Evolutionary conservation across 2,888 invertebrate species (phyloP), one percentile per base, ranked within the genome.

Genomic region (Nysson spinosus): DNA sequence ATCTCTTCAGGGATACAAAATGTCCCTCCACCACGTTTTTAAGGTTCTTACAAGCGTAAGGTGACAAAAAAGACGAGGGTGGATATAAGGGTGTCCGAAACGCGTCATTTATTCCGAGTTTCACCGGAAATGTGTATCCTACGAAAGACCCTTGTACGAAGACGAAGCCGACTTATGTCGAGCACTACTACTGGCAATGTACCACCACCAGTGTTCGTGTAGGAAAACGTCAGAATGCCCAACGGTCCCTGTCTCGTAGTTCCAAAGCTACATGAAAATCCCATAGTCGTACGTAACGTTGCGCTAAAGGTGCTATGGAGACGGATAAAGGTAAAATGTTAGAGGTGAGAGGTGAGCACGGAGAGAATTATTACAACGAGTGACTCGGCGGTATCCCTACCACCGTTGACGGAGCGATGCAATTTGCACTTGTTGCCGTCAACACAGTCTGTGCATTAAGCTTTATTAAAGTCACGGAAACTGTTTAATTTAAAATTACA

Each of bases 371-470:
- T 70, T 56, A 58, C 58, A 26, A 55, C 28, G 37, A 9, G 20
- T 17, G 16, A 28, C 30, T 40, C 42, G 34, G 22, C 40, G 44
- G 30, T 44, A 54, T 40, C 42, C 43, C 49, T 32, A 51, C 19
- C 51, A 26, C 42, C 22, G 32, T 11, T 30, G 22, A 28, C 56
- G 43, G 37, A 46, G 26, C 58, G 39, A 30, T 11, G 62, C 62
- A 78, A 79, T 77, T 78, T 72, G 70, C 71, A 71, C 69, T 77
- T 69, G 73, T 75, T 74, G 63, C 64, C 69, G 65, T 69, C 56
- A 63, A 66, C 58, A 55, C 61, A 26, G 57, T 46, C 65, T 55
- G 55, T 44, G 69, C 77, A 66, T 74, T 69, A 70, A 68, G 72
- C 66, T 75, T 79, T 77, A 77, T 79, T 75, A 78, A 79, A 70